Conservation (phyloP, 2,113 vertebrate genomes). For the Hydrochoerus hydrochaeris region DNA sequence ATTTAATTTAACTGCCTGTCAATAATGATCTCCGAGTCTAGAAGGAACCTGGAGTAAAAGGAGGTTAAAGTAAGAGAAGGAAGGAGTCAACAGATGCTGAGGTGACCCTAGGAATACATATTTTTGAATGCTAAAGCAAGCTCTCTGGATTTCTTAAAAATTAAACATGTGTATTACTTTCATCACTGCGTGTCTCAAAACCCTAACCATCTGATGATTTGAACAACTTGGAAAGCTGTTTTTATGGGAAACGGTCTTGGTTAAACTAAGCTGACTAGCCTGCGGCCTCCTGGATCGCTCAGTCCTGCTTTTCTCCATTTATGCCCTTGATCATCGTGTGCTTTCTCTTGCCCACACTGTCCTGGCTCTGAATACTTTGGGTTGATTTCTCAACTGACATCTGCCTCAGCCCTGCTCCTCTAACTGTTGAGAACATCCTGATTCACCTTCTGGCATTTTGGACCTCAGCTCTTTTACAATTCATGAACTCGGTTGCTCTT, state of each 20-base stretch:
- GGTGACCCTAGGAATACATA: not conserved
- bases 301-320: not conserved
- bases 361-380: not conserved
- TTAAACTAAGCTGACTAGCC: not conserved
- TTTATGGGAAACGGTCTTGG: not conserved
- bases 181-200: not conserved
- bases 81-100: not conserved
- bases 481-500: not conserved
- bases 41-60: not conserved
- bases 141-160: not conserved
- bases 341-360: not conserved
- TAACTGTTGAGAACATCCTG: not conserved
- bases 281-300: accelerated
- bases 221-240: not conserved
- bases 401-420: not conserved
- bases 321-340: not conserved
- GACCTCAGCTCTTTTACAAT: not conserved
- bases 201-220: not conserved
- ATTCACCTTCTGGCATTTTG: conserved; percentile 37
- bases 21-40: not conserved
- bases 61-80: not conserved
- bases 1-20: not conserved
- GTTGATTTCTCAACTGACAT: conserved; percentile 20
- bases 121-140: not conserved
- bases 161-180: not conserved